Evolutionary conservation across 1,140 invertebrate species (phyloP).

Genomic region (Caenorhabditis briggsae): DNA sequence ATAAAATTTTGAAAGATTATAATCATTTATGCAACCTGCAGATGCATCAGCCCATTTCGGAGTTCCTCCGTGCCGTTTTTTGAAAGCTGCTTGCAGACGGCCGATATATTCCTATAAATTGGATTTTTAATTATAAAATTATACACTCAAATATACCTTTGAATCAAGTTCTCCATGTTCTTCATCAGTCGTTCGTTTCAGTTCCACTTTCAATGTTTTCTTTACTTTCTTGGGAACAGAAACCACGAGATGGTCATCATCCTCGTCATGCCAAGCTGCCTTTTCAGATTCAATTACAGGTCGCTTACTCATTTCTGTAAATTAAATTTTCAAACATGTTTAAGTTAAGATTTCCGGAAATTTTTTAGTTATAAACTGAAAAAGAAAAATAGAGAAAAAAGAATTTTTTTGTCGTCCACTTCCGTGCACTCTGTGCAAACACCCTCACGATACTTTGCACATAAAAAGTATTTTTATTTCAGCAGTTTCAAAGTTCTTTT

Average conservation of each 20-base stretch:
- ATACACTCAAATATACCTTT: background rate
- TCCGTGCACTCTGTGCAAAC: background rate
- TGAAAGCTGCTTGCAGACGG: slow-evolving; percentile 18
- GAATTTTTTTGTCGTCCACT: background rate
- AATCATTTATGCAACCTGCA: background rate
- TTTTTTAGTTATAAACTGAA: no score
- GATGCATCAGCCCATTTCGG: slow-evolving; percentile 14
- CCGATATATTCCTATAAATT: slow-evolving; percentile 24
- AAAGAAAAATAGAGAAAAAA: slow-evolving; percentile 3
- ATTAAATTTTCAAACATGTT: background rate
- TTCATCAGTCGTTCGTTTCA: slow-evolving; percentile 17
- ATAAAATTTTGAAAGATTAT: background rate
- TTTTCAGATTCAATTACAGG: slow-evolving; percentile 42
- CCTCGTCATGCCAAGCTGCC: slow-evolving; percentile 39
- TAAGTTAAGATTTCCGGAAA: background rate
- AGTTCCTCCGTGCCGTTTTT: slow-evolving; percentile 31
- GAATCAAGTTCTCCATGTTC: slow-evolving; percentile 25
- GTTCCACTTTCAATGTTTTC: slow-evolving; percentile 5
- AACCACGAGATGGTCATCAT: slow-evolving; percentile 7
- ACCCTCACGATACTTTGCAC: background rate
- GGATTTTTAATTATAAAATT: background rate
- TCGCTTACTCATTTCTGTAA: slow-evolving; percentile 25
- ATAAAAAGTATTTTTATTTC: no score
- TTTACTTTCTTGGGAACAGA: slow-evolving; percentile 27
- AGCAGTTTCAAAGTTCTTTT: background rate